Base-by-base conservation (phyloP, 1,140 invertebrate genomes). In the Heliconius melpomene region DNA sequence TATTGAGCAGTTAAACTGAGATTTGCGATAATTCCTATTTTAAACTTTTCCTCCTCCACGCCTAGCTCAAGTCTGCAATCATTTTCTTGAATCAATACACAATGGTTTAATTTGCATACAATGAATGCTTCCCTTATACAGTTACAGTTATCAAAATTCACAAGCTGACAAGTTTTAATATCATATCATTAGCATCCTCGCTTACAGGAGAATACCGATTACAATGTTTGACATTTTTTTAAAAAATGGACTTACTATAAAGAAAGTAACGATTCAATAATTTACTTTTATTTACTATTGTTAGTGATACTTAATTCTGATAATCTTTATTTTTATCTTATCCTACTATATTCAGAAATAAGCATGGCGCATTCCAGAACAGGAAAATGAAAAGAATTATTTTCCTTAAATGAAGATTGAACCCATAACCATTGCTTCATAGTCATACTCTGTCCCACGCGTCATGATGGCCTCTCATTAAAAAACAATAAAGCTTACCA, bases 1-100 rank as follows among this genome's bases (percentile, higher is more conserved):
- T 97, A 97, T 32, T 95, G 86, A 0, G 96, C 93, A 5, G 85
- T 94, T 84, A 96, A 80, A 74, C 87, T 93, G 20, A 92, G 71
- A 77, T 94, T 90, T 52, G 84, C 85, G 73, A 86, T 85, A 54
- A 94, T 84, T 32, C 40, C 74, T 11, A 94, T 57, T 26, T 79
- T 82, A 78, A 94, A 91, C 7, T 60, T 81, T 74, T 91, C 89
- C 18, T 89, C 86, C 1, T 75, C 74, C 40, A 84, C 80, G 7
- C 87, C 89, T 2, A 93, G 38, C 1, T 86, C 83, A 16, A 90
- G 23, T 76, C 90, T 93, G 85, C 78, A 87, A 92, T 5, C 3
- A 13, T 26, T 66, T 66, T 66, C 26, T 29, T 66, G 29, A 11
- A 66, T 66, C 9, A 66, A 29, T 26, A 66, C 23, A 66, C 60